phyloP scores from a whole-genome alignment of 2,797 vertebrate species.

The Balearica regulorum region DNA sequence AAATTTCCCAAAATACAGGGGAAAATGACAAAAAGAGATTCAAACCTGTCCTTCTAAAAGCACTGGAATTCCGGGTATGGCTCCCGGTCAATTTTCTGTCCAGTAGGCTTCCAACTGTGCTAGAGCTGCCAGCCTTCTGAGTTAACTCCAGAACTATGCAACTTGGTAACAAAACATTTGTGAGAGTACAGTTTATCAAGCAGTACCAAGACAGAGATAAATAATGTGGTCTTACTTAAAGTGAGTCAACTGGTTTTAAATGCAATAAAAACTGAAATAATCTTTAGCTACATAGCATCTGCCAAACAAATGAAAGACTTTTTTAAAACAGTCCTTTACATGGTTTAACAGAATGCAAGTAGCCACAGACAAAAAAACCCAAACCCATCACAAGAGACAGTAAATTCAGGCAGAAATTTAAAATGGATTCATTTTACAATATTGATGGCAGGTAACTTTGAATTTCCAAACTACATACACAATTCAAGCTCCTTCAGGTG shows the following conservation, averaged over 20 bases:
- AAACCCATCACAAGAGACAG: neutral
- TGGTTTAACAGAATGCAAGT: neutral
- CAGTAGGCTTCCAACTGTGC: neutral
- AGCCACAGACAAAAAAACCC: neutral
- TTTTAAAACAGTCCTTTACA: neutral
- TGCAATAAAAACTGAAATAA: neutral
- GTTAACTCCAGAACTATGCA: slow-evolving; percentile 35
- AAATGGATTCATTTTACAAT: neutral
- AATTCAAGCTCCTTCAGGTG: neutral
- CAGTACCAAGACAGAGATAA: slow-evolving; percentile 11
- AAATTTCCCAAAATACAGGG: neutral
- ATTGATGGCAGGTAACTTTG: neutral
- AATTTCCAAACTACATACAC: neutral
- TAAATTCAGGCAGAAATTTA: neutral
- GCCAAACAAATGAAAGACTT: neutral
- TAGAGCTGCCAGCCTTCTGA: slow-evolving; percentile 19
- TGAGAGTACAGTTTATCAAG: slow-evolving; percentile 6
- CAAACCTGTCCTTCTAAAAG: neutral
- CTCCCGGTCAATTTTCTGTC: neutral
- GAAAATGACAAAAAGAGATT: neutral
- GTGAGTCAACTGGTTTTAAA: neutral
- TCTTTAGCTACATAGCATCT: neutral
- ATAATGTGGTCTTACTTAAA: neutral
- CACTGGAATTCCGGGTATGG: neutral
- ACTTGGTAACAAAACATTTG: slow-evolving; percentile 42